Conservation (phyloP, 2,888 invertebrate genomes). For the Sinodicranocentrus sp. region DNA sequence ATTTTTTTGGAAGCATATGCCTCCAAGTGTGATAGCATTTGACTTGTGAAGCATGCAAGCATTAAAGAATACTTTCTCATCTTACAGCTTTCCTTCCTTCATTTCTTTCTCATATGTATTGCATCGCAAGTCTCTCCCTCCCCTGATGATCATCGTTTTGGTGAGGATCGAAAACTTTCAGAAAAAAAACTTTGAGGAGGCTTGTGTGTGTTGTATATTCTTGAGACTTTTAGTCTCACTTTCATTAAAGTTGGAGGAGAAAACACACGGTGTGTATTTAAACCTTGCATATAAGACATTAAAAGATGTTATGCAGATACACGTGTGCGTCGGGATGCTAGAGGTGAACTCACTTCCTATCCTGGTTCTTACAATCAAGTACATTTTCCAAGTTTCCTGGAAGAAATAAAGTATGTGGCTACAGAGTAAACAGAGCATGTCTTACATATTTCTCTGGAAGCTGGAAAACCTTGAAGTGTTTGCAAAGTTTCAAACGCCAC, state of each 20-base stretch:
- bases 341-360: too few species aligned
- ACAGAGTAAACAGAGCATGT: constrained; percentile 48
- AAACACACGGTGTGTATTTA: too few species aligned
- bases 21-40: neutral
- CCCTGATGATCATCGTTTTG: constrained; percentile 16
- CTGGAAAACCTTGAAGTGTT: constrained; percentile 55
- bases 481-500: constrained; percentile 53
- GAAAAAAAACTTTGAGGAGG: neutral
- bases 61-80: neutral
- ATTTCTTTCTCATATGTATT: neutral
- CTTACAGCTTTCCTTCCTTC: neutral
- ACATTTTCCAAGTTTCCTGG: constrained; percentile 14
- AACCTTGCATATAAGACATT: too few species aligned
- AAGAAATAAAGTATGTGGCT: constrained; percentile 31
- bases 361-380: neutral
- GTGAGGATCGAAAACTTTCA: neutral
- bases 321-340: too few species aligned
- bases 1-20: neutral
- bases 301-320: too few species aligned
- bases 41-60: neutral
- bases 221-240: too few species aligned
- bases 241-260: too few species aligned
- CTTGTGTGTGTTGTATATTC: too few species aligned
- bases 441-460: constrained; percentile 34
- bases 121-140: neutral